phyloP scores from a whole-genome alignment of 64 coral and sea anemone species.

The Catalaphyllia jardinei region DNA sequence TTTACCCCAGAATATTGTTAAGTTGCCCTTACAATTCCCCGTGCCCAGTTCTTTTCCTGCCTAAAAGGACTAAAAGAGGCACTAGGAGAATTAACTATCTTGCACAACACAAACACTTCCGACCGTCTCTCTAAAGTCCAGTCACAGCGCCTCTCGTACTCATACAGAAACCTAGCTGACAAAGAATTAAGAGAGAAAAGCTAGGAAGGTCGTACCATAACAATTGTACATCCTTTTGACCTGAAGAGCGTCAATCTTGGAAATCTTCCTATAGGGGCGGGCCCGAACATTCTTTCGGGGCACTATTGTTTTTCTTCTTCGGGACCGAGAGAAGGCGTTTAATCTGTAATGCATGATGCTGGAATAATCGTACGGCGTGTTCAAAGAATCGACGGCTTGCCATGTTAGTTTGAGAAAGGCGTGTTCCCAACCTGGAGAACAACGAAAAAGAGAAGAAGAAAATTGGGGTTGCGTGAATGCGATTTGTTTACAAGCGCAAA shows the following conservation, averaged over 20 bases:
- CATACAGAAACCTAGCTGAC: no score
- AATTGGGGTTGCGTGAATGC: not conserved
- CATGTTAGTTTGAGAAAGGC: conserved; percentile 80
- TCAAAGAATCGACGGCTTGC: conserved; percentile 76
- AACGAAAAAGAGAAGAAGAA: not conserved
- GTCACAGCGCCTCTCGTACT: no score
- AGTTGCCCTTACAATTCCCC: no score
- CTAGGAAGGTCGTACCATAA: conserved; percentile 9
- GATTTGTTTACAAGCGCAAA: no score
- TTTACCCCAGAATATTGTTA: no score
- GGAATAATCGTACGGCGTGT: conserved; percentile 72
- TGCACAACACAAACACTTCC: no score
- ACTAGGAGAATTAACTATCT: not conserved
- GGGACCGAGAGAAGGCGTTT: conserved; percentile 78
- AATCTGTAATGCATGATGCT: conserved; percentile 98
- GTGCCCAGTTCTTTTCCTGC: no score
- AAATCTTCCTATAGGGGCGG: conserved; percentile 76
- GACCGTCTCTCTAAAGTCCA: no score
- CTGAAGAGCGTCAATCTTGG: conserved; percentile 65
- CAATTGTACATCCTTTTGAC: conserved; percentile 83
- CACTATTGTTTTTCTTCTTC: conserved; percentile 65
- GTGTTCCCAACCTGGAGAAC: conserved; percentile 77
- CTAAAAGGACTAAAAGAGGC: not conserved
- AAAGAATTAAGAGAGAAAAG: no score
- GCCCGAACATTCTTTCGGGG: conserved; percentile 53